Evolutionary conservation across 1,140 invertebrate genomes (phyloP).

Genomic region (Meloidogyne exigua): DNA sequence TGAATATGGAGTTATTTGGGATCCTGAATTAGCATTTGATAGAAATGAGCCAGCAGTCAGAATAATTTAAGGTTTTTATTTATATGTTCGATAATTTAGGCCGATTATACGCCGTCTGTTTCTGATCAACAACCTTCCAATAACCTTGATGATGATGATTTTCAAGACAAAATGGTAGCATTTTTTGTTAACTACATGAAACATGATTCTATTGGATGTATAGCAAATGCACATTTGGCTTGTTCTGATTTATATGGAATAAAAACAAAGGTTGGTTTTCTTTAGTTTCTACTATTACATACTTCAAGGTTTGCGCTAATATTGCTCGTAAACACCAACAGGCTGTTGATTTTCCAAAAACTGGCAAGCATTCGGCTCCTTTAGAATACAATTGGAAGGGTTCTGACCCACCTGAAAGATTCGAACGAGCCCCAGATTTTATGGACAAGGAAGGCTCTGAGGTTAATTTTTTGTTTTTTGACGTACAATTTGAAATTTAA

Average conservation of each 20-base stretch:
- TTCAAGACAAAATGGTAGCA: conserved; percentile 51
- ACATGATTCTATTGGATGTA: conserved; percentile 59
- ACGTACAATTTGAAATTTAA: not conserved
- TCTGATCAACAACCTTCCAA: not conserved
- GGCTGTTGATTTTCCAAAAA: conserved; percentile 60
- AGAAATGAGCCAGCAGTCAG: conserved; percentile 60
- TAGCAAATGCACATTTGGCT: conserved; percentile 57
- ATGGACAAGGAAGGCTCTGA: conserved; percentile 50
- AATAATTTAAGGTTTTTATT: conserved; percentile 34
- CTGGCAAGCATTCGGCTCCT: conserved; percentile 38
- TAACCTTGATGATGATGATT: conserved; percentile 14
- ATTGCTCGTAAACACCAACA: conserved; percentile 52
- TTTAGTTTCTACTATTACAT: not conserved
- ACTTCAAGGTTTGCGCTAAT: conserved; percentile 38
- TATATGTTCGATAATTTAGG: not conserved
- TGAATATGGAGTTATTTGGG: conserved; percentile 65
- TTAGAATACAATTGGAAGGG: conserved; percentile 22
- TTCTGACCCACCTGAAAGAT: conserved; percentile 40
- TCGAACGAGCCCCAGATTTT: conserved; percentile 55
- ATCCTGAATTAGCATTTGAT: conserved; percentile 55
- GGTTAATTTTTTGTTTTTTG: not conserved
- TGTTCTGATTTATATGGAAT: conserved; percentile 58
- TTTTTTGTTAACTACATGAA: conserved; percentile 59
- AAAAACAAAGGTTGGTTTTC: conserved; percentile 9
- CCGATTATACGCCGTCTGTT: not conserved